Evolutionary conservation across 1,140 invertebrate species (phyloP), one percentile per base, ranked within the genome.

Genomic region (Macrocentrus cingulum): DNA sequence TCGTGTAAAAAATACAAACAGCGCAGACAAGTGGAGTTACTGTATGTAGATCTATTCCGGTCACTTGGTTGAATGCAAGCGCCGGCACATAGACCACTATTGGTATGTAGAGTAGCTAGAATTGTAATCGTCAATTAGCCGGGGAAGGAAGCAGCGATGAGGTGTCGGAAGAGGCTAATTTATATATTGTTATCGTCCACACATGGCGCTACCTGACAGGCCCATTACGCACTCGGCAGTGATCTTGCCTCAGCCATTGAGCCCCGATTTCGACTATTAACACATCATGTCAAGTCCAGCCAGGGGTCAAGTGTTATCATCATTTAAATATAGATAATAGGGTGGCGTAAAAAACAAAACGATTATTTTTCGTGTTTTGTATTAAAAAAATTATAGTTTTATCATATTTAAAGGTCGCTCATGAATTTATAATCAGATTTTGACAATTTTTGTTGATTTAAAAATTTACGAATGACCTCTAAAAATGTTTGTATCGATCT

Each of bases 31-130:
- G 68, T 3, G 84, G 77, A 41, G 91, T 88, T 23, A 90, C 84
- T 36, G 86, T 64, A 69, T 88, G 87, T 32, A 90, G 76, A 58
- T 87, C 84, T 1, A 91, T 76, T 9, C 88, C 88, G 22, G 89
- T 91, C 13, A 91, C 90, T 86, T 92, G 90, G 79, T 91, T 91
- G 64, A 96, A 88, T 7, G 93, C 92, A 70, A 95, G 80, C 0
- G 92, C 91, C 53, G 94, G 94, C 0, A 94, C 91, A 74, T 92
- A 95, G 42, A 95, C 88, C 1, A 95, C 92, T 59, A 96, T 88
- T 2, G 92, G 91, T 77, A 95, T 88, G 83, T 93, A 95, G 46
- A 92, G 82, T 44, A 89, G 52, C 76, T 79, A 64, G 15, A 72
- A 69, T 50, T 39, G 46, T 8, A 65, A 58, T 29, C 37, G 15